These are phyloP conservation scores for Phoenicopterus ruber DNA, from an alignment of 2,113 vertebrate species.

Conservation along the genomic window DNA sequence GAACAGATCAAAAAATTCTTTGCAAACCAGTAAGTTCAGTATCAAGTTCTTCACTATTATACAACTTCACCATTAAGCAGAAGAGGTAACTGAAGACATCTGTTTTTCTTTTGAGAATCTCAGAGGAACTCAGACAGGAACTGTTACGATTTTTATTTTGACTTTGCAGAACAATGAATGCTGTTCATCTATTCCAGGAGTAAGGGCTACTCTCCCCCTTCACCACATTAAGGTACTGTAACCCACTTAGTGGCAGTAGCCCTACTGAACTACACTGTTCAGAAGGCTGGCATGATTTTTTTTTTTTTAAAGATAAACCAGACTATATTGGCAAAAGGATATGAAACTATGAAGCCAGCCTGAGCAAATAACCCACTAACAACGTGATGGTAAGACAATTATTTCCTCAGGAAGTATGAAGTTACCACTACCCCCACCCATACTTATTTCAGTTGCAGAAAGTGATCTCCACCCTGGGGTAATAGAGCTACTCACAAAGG, in stretches of 20 bases:
- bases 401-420: neutral
- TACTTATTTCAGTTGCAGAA: neutral
- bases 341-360: neutral
- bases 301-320: neutral
- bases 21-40: neutral
- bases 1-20: neutral
- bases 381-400: neutral
- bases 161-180: neutral
- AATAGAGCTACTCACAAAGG: neutral
- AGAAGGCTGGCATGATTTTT: neutral
- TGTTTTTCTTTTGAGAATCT: neutral
- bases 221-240: neutral
- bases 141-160: neutral
- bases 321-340: neutral
- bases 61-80: neutral
- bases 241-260: neutral
- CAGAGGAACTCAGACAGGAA: neutral
- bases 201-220: fast-evolving
- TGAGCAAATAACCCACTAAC: neutral
- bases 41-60: neutral
- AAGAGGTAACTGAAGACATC: neutral
- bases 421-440: neutral
- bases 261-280: neutral
- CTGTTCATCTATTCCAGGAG: neutral
- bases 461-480: neutral